Evolutionary conservation across 2,113 vertebrate species (phyloP).

Genomic region (Ictalurus furcatus): DNA sequence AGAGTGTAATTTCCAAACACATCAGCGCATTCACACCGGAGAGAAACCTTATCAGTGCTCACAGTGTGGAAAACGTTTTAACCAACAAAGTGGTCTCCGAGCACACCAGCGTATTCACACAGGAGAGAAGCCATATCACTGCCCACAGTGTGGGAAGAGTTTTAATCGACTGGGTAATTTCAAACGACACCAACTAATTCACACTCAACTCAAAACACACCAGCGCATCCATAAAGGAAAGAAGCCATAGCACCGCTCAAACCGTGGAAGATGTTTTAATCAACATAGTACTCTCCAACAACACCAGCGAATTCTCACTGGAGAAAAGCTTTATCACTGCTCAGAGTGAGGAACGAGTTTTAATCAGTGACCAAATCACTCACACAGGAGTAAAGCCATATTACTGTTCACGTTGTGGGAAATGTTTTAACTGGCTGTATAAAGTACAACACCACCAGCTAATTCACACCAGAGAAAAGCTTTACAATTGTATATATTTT

Average conservation of each 20-base stretch:
- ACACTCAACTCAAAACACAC: no score
- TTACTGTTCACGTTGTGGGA: not conserved
- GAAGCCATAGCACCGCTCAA: not conserved
- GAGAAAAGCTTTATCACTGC: not conserved
- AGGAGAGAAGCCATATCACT: not conserved
- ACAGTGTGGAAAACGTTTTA: no score
- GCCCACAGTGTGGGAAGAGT: not conserved
- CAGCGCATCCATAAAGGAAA: not conserved
- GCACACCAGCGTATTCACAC: not conserved
- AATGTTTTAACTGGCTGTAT: no score
- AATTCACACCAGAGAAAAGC: not conserved
- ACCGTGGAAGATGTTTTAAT: not conserved
- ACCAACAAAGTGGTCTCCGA: no score
- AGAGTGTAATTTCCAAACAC: not conserved
- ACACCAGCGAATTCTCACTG: not conserved
- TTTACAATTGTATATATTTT: no score
- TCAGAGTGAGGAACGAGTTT: not conserved
- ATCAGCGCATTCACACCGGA: not conserved
- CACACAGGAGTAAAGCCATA: not conserved
- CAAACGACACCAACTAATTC: not conserved
- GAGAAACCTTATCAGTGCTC: not conserved
- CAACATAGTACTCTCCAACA: not conserved
- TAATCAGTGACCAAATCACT: not conserved
- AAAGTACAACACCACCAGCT: not conserved
- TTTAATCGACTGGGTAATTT: no score